Percentiles rank a stretch among this genome's conserved stretches.
phyloP scores from a whole-genome alignment of 2,888 invertebrate genomes.

The Ormyrus nitidulus region DNA sequence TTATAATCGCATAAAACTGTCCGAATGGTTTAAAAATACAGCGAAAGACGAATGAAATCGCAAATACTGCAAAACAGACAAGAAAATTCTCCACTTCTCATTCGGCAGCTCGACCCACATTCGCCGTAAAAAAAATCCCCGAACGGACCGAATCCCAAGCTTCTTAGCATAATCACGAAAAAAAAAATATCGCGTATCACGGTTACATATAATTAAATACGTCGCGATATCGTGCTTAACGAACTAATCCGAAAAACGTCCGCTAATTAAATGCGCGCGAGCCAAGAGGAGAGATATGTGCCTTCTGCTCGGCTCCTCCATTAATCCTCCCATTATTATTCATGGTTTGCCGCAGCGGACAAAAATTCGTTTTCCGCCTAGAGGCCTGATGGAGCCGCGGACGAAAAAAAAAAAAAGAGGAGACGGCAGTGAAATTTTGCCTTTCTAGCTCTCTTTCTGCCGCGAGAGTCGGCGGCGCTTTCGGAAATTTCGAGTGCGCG shows the following conservation, averaged over 20 bases:
- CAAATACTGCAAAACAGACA: no score
- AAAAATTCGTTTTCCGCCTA: constrained; percentile 36
- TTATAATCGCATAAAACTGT: no score
- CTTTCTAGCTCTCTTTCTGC: constrained; percentile 9
- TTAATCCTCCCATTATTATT: constrained; percentile 30
- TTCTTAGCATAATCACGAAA: no score
- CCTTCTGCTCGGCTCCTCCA: not conserved
- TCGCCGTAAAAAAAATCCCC: no score
- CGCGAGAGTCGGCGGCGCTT: not conserved
- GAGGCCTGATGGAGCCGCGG: not conserved
- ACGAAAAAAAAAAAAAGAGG: constrained; percentile 3
- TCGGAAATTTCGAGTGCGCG: not conserved
- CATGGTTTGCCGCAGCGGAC: not conserved
- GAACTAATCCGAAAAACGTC: not conserved
- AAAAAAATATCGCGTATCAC: not conserved
- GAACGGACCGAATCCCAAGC: no score
- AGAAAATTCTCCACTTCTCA: no score
- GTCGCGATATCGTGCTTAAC: not conserved
- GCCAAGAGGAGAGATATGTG: no score
- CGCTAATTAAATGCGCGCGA: not conserved
- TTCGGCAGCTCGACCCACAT: no score
- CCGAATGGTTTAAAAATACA: no score
- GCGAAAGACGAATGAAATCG: no score
- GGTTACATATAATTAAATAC: not conserved
- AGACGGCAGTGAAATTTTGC: constrained; percentile 21